phyloP scores from a whole-genome alignment of 2,797 vertebrate genomes.

The Moxostoma hubbsi region DNA sequence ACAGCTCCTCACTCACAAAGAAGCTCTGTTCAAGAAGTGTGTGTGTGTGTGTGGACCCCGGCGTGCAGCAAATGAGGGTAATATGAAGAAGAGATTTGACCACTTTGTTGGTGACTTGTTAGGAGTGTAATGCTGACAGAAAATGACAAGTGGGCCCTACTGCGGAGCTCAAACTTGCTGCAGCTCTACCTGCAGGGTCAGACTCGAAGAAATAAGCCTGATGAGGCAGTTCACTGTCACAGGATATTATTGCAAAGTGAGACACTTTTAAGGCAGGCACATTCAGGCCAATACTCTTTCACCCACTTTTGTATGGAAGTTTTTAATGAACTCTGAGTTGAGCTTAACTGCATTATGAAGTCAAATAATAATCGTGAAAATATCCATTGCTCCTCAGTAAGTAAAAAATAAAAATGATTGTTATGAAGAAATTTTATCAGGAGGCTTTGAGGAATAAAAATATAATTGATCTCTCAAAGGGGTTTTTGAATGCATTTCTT shows the following conservation, averaged over 20 bases:
- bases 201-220: background rate
- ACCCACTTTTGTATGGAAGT: too few species aligned
- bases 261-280: background rate
- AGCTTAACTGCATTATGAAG: background rate
- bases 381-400: background rate
- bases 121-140: background rate
- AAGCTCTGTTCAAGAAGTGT: background rate
- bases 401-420: background rate
- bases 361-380: background rate
- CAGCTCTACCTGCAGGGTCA: slow-evolving; percentile 14
- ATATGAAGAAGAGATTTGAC: slow-evolving; percentile 1
- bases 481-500: background rate
- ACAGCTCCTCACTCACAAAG: background rate
- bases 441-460: background rate
- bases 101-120: background rate
- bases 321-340: background rate
- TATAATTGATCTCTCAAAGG: background rate
- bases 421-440: background rate
- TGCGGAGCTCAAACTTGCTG: slow-evolving; percentile 10
- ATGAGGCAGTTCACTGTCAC: slow-evolving; percentile 11
- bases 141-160: slow-evolving; percentile 22
- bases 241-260: background rate
- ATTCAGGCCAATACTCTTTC: background rate
- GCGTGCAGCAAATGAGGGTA: background rate
- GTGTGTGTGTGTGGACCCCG: background rate